Evolutionary conservation across 2,113 vertebrate species (phyloP), one percentile per base, ranked within the genome.

Genomic region (Gadus chalcogrammus): DNA sequence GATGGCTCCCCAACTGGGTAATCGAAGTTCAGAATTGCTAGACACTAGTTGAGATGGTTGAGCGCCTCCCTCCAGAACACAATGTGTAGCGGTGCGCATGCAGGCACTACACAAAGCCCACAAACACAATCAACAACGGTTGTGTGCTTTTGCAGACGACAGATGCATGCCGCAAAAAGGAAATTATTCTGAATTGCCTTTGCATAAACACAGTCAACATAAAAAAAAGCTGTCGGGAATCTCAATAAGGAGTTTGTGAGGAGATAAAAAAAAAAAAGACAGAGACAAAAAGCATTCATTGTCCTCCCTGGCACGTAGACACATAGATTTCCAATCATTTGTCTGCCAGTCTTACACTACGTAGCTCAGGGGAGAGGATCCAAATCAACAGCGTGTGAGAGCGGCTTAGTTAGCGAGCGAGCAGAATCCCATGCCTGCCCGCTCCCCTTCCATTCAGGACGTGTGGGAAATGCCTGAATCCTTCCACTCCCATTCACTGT

Each of bases 241-340:
- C 65, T 53, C 67, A 74, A 59, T 6, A n/a, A 65, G 74, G 20
- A 58, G 74, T 80, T 79, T 78, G 58, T 71, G 69, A 59, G 42
- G 71, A 64, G 59, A 67, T 38, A 80, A 77, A 70, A 20, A 17
- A 31, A 35, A 35, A 24, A 24, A 24, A 24, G 24, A 24, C 24
- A 1, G 24, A 24, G 24, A 69, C 15, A 69, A 18, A 15, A 58
- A 31, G 52, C n/a, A 1, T 65, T 80, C 64, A 71, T 86, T 88
- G 71, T 68, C 42, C 76, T 79, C 62, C 85, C 28, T 59, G 52
- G 77, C 84, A 88, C 76, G 67, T 83, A 77, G 35, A 67, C 66
- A 69, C 48, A 85, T 85, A 74, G 84, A 88, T 90, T 88, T 85
- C 75, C 85, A 81, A 89, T 89, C 79, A 87, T 62, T 59, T 59